Evolutionary conservation across 1,140 invertebrate species (phyloP).

Genomic region (Scylla paramamosain): DNA sequence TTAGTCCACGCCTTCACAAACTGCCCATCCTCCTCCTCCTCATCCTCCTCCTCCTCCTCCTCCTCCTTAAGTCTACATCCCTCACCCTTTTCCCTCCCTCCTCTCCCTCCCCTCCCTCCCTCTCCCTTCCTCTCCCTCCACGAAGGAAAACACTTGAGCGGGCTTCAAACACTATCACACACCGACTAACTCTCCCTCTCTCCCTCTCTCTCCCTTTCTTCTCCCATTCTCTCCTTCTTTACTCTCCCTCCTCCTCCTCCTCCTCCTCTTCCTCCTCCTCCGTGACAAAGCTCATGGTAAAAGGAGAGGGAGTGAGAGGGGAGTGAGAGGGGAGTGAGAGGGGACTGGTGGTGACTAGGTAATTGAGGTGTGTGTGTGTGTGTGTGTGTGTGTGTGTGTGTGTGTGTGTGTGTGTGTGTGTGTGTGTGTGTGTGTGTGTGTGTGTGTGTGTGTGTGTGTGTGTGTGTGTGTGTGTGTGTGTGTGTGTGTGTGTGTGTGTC

Average conservation of each 20-base stretch:
- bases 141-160: neutral
- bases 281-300: neutral
- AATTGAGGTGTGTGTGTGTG: neutral
- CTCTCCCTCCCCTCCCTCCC: neutral
- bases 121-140: neutral
- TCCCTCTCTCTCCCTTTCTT: neutral
- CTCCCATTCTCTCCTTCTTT: neutral
- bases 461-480: constrained; percentile 1
- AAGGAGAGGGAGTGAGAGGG: neutral
- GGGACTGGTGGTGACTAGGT: neutral
- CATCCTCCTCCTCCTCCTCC: neutral
- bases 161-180: neutral
- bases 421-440: neutral
- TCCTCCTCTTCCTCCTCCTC: neutral
- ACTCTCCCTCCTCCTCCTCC: neutral
- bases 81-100: neutral
- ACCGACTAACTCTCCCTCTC: neutral
- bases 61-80: no score
- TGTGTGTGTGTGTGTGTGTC: neutral
- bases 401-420: neutral
- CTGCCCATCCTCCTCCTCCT: neutral
- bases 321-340: neutral
- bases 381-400: constrained; percentile 10
- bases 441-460: neutral
- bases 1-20: neutral